phyloP scores from a whole-genome alignment of 2,113 vertebrate species.

The Mormyrus iriodes region DNA sequence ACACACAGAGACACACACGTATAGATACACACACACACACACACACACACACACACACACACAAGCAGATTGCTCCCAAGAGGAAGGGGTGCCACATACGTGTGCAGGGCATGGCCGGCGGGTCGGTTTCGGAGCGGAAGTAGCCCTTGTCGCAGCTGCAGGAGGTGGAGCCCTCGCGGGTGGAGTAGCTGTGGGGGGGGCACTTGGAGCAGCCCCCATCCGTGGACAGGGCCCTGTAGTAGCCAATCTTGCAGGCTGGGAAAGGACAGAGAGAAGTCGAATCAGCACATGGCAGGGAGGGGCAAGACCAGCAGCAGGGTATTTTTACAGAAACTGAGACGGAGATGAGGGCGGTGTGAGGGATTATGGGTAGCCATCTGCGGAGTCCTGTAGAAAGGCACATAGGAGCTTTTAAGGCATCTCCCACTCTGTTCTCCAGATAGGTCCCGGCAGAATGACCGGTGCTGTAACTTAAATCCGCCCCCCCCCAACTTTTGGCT shows the following conservation, averaged over 20 bases:
- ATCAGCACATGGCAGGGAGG: neutral
- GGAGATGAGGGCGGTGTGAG: neutral
- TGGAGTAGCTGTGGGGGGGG: conserved; percentile 88
- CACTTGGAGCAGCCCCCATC: conserved; percentile 85
- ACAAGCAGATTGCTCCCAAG: neutral
- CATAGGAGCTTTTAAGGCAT: neutral
- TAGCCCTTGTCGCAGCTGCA: conserved; percentile 90
- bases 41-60: neutral
- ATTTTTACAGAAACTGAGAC: conserved; percentile 22
- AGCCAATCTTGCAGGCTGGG: conserved; percentile 90
- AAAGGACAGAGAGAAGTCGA: neutral
- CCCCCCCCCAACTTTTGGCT: neutral
- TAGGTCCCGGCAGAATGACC: neutral
- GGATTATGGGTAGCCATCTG: neutral
- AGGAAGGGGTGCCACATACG: conserved; percentile 65
- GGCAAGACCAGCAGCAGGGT: neutral
- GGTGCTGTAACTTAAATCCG: conserved; percentile 17
- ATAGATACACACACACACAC: neutral
- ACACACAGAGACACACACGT: neutral
- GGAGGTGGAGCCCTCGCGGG: conserved; percentile 85
- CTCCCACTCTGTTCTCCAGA: conserved; percentile 8
- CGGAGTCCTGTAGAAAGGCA: neutral
- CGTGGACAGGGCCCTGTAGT: conserved; percentile 85
- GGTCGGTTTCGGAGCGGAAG: conserved; percentile 85
- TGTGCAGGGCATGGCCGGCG: conserved; percentile 89